A percentile compares a stretch with the other conserved stretches of the same genome.
These are phyloP conservation scores for Eubucco bourcierii DNA, from an alignment of 2,113 vertebrate species.

Conservation along the genomic window DNA sequence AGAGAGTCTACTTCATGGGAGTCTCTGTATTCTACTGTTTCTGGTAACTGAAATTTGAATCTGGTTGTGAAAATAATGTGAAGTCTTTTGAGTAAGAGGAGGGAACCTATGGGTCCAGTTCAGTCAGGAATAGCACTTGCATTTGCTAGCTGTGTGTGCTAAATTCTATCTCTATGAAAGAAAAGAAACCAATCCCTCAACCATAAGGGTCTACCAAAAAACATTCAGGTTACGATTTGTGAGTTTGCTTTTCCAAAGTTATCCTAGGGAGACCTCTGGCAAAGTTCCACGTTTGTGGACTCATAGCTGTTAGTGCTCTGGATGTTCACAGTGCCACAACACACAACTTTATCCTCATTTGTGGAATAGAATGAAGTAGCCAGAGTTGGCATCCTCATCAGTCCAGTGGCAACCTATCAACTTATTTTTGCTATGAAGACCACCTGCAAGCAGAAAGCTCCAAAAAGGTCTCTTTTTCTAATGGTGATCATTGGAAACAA, in stretches of 20 bases:
- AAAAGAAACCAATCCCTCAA: background rate
- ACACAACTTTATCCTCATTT: background rate
- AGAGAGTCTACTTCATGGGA: background rate
- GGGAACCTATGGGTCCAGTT: background rate
- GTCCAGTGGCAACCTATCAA: background rate
- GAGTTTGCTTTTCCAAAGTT: background rate
- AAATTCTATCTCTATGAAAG: background rate
- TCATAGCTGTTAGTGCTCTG: background rate
- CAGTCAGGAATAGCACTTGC: background rate
- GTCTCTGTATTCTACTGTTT: background rate
- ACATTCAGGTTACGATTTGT: background rate
- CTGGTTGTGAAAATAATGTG: background rate
- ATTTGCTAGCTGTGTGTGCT: background rate
- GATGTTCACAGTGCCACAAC: background rate
- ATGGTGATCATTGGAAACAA: background rate
- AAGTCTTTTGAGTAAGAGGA: background rate
- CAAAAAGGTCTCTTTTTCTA: background rate
- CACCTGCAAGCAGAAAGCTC: background rate
- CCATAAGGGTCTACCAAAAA: background rate
- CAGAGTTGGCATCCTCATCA: background rate
- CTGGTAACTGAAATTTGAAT: background rate
- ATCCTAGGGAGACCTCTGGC: background rate
- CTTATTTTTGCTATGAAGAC: background rate
- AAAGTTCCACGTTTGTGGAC: background rate
- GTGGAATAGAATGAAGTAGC: background rate